A percentile compares a stretch with the other conserved stretches of the same genome.
Evolutionary conservation across 2,113 vertebrate genomes (phyloP).

Genomic region (Neopipo cinnamomea): DNA sequence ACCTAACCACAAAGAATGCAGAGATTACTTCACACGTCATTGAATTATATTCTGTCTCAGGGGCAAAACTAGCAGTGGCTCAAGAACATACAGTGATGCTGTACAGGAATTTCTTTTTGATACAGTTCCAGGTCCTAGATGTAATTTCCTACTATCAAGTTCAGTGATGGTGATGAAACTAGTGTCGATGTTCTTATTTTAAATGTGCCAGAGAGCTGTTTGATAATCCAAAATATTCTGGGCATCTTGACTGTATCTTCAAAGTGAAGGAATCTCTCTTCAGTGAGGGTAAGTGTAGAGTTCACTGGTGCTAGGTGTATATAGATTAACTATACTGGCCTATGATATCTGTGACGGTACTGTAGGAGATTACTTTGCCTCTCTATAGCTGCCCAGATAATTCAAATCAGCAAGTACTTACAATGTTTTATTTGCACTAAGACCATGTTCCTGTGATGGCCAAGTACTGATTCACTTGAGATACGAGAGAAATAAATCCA

Average conservation of each 20-base stretch:
- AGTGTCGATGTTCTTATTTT: neutral
- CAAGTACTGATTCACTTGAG: neutral
- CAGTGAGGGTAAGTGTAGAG: neutral
- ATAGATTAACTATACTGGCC: neutral
- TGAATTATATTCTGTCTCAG: constrained; percentile 41
- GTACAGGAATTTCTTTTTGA: constrained; percentile 1
- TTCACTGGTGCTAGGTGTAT: neutral
- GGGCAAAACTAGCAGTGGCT: constrained; percentile 9
- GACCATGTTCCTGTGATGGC: neutral
- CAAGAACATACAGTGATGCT: neutral
- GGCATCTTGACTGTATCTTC: neutral
- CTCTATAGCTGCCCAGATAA: neutral
- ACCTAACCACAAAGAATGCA: neutral
- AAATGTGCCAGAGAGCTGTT: constrained; percentile 11
- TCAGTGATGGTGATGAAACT: neutral
- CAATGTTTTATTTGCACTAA: neutral
- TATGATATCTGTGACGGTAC: neutral
- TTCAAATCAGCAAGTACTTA: neutral
- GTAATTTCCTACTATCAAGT: constrained; percentile 4
- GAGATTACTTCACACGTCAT: constrained; percentile 12
- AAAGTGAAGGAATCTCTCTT: neutral
- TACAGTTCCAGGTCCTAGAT: neutral
- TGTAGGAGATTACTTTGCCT: neutral
- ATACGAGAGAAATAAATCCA: neutral
- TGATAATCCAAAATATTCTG: constrained; percentile 28